Evolutionary conservation across 2,797 vertebrate genomes (phyloP).

Genomic region (Megalops cyprinoides): DNA sequence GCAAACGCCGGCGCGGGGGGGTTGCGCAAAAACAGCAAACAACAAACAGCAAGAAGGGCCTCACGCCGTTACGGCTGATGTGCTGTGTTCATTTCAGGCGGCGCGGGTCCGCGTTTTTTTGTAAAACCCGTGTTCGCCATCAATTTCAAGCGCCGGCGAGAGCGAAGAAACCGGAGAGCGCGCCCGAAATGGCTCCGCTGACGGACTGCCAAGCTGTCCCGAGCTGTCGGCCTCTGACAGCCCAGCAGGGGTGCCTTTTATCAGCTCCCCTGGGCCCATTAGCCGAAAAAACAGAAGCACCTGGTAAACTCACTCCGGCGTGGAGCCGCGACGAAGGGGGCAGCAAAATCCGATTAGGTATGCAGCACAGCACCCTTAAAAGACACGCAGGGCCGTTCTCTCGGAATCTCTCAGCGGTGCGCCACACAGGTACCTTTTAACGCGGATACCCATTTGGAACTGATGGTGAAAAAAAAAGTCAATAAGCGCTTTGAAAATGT

Average conservation of each 20-base stretch:
- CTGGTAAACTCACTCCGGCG: constrained; percentile 48
- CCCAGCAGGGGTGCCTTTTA: constrained; percentile 59
- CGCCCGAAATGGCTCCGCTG: constrained; percentile 55
- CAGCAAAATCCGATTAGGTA: background rate
- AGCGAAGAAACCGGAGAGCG: too few species aligned
- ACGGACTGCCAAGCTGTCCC: constrained; percentile 52
- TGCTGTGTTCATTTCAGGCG: constrained; percentile 51
- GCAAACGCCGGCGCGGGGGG: constrained; percentile 32
- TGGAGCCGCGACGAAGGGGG: background rate
- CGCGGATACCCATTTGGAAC: too few species aligned
- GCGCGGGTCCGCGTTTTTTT: too few species aligned
- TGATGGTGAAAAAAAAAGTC: too few species aligned
- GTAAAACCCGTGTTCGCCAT: constrained; percentile 41
- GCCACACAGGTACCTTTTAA: too few species aligned
- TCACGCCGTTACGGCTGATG: constrained; percentile 36
- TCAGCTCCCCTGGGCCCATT: constrained; percentile 61
- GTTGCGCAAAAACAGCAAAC: too few species aligned
- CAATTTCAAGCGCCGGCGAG: too few species aligned
- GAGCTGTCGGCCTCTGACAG: constrained; percentile 48
- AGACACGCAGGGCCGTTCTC: too few species aligned
- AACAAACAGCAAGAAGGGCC: constrained; percentile 14
- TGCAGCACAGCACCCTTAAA: constrained; percentile 34
- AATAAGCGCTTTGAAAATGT: too few species aligned
- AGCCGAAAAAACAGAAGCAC: constrained; percentile 60
- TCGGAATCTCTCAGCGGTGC: too few species aligned